These are phyloP conservation scores for Ondatra zibethicus DNA, from an alignment of 2,113 vertebrate genomes.

Conservation along the genomic window DNA sequence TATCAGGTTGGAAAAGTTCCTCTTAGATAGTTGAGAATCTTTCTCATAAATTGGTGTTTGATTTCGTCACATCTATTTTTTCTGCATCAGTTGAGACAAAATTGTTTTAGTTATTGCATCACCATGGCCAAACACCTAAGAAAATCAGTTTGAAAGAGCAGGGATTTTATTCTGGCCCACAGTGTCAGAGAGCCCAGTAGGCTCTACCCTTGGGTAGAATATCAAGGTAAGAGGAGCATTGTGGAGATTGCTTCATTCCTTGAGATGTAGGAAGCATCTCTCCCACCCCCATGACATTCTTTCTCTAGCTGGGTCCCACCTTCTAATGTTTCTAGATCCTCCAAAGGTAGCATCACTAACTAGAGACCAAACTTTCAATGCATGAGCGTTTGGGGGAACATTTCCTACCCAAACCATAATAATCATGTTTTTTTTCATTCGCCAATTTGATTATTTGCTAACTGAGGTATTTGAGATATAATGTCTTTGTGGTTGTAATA, in stretches of 20 bases:
- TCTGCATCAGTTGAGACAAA: background rate
- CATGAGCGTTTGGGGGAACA: background rate
- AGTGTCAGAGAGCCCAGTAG: background rate
- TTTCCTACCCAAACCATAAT: background rate
- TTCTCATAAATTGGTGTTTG: background rate
- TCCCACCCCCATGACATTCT: background rate
- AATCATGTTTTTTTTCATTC: conserved; percentile 45
- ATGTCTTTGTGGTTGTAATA: background rate
- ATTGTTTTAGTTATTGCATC: background rate
- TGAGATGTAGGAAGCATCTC: background rate
- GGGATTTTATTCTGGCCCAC: background rate
- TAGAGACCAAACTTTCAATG: background rate
- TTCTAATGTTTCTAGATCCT: background rate
- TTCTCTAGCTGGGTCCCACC: background rate
- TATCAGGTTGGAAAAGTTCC: background rate
- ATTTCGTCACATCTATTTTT: background rate
- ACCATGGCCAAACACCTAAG: background rate
- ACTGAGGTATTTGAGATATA: background rate
- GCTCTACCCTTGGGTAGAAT: background rate
- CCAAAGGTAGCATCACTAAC: background rate
- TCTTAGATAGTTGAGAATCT: background rate
- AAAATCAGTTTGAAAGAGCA: background rate
- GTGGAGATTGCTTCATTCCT: background rate
- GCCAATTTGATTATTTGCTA: conserved; percentile 1
- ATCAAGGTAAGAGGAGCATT: too few relatives aligned